Base-by-base conservation (phyloP, 2,797 vertebrate genomes). In the Gymnodraco acuticeps region DNA sequence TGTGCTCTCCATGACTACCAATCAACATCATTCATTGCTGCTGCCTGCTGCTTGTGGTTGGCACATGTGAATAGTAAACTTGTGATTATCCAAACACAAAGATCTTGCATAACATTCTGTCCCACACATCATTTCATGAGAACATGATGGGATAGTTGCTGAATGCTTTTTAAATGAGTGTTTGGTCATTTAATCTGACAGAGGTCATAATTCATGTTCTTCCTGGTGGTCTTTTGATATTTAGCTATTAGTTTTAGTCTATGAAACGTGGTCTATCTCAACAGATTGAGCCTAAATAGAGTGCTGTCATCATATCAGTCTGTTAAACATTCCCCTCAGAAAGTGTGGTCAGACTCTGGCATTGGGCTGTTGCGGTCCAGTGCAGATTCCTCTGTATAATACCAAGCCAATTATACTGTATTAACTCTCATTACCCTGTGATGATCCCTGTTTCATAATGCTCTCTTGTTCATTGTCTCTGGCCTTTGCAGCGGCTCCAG, bases 351-450 rank as follows among this genome's bases (percentile, higher is more conserved):
- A 0, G 15, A 9, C 53, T 85, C 58, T 62, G 46, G 78, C 78
- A 75, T 86, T 74, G 61, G 54, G 50, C 56, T 20, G 77, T 19
- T 75, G 64, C 59, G 65, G 62, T 79, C 62, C 76, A 73, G n/a
- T 66, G 81, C 78, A 81, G 86, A 87, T 86, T 90, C 75, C 62
- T 41, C 78, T 59, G 58, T 75, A 61, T 85, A 83, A 88, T 86
- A 70, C 47, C 54, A 20, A 5, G 43, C 46, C 80, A 83, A 87
- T 89, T 89, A 80, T 68, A 58, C 55, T 53, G 74, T 46, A 90
- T 92, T 90, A 88, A 77, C 84, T 78, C 74, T 84, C 78, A 88
- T 89, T 91, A 88, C 78, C 78, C 70, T 83, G 78, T 31, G 75
- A 84, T 80, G 64, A 83, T 85, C 80, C 65, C 70, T 38, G 65